phyloP scores from a whole-genome alignment of 2,888 invertebrate species.

The Parnassius orleans region DNA sequence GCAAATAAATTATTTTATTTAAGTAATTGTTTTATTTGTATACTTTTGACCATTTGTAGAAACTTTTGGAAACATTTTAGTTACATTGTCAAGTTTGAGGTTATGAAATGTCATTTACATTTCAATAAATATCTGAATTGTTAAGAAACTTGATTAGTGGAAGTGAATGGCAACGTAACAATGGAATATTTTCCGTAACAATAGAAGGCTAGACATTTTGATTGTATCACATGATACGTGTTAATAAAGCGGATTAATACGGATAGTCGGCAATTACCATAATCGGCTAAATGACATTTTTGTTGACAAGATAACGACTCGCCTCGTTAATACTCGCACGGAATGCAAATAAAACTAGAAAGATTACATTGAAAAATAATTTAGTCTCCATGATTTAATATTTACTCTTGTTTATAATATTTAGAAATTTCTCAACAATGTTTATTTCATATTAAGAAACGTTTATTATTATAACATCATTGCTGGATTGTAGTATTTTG shows the following conservation, averaged over 20 bases:
- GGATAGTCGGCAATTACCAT: conserved; percentile 3
- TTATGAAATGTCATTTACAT: background rate
- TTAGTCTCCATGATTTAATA: conserved; percentile 76
- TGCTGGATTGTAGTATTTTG: conserved; percentile 75
- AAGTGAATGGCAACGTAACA: background rate
- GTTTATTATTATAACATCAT: conserved; percentile 68
- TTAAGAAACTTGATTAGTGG: background rate
- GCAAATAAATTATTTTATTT: conserved; percentile 32
- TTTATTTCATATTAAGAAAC: conserved; percentile 77
- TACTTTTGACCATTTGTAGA: background rate
- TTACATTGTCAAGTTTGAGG: too few relatives aligned
- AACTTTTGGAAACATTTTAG: too few relatives aligned
- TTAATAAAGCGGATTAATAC: background rate
- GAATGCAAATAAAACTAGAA: conserved; percentile 52
- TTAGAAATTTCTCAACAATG: conserved; percentile 80
- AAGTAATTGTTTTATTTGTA: conserved; percentile 36
- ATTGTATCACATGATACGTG: background rate
- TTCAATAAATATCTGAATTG: background rate
- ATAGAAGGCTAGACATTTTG: too few relatives aligned
- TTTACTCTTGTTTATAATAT: conserved; percentile 73
- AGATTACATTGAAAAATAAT: conserved; percentile 76
- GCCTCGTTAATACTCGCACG: conserved; percentile 10
- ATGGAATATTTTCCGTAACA: background rate
- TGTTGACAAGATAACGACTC: conserved; percentile 9
- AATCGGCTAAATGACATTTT: background rate